Percentiles rank a stretch among this genome's conserved stretches.
These are phyloP conservation scores for Drosophila pegasa DNA, from an alignment of 2,888 invertebrate species.

Conservation along the genomic window DNA sequence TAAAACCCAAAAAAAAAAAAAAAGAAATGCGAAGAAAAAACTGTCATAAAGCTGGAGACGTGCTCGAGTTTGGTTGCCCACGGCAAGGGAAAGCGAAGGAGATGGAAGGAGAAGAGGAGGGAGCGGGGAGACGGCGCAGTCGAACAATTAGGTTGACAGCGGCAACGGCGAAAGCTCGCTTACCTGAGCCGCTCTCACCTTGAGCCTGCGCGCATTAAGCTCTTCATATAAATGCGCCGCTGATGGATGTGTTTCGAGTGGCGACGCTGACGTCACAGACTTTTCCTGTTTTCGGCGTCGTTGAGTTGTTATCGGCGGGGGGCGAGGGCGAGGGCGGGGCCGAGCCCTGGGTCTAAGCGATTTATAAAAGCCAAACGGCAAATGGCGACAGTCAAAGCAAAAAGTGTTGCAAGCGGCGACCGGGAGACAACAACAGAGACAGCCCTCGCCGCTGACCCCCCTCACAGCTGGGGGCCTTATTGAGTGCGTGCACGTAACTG, in stretches of 20 bases:
- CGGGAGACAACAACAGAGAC: constrained; percentile 38
- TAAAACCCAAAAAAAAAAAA: not conserved
- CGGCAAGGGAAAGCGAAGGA: constrained; percentile 17
- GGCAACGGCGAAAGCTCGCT: not conserved
- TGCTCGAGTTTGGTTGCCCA: not conserved
- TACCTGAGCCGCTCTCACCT: constrained; percentile 3
- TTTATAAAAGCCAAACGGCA: constrained; percentile 74
- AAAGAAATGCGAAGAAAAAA: not conserved
- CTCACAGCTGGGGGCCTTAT: constrained; percentile 53
- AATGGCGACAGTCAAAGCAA: constrained; percentile 44
- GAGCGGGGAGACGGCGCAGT: constrained; percentile 11
- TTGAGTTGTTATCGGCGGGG: constrained; percentile 60
- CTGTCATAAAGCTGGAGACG: not conserved
- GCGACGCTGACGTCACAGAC: constrained; percentile 41
- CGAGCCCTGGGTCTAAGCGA: constrained; percentile 59
- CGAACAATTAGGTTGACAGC: constrained; percentile 61
- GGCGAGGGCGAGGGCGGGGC: not conserved
- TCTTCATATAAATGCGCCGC: constrained; percentile 64
- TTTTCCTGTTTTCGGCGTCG: constrained; percentile 71
- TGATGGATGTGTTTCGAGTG: constrained; percentile 77
- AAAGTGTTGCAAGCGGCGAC: constrained; percentile 72
- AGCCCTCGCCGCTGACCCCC: not conserved
- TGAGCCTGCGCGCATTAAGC: constrained; percentile 39
- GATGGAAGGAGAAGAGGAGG: not conserved
- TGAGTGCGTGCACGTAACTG: constrained; percentile 79